Percentiles rank a stretch among this genome's conserved stretches.
phyloP scores from a whole-genome alignment of 2,888 invertebrate genomes.

The Tachina grossa region DNA sequence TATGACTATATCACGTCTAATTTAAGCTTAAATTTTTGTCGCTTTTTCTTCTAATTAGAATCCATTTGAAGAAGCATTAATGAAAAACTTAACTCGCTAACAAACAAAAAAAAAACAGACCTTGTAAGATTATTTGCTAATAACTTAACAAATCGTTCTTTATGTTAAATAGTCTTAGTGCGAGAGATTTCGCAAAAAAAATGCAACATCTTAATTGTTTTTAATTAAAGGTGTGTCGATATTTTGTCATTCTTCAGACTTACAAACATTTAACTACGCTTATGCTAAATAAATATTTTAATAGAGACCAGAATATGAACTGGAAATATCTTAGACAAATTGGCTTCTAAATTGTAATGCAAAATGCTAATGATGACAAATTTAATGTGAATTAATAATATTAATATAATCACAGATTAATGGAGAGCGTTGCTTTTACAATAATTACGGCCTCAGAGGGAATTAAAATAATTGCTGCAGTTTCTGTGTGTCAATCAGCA shows the following conservation, averaged over 20 bases:
- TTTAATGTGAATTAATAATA: not conserved
- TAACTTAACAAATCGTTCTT: constrained; percentile 5
- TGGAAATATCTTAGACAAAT: not conserved
- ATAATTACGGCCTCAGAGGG: too few relatives aligned
- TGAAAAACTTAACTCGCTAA: not conserved
- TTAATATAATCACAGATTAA: not conserved
- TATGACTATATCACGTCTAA: too few relatives aligned
- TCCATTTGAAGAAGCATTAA: not conserved
- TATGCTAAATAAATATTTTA: not conserved
- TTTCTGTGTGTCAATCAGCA: too few relatives aligned
- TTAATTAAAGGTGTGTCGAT: constrained; percentile 29
- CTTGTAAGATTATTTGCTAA: not conserved
- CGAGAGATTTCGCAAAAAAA: not conserved
- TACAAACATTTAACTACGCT: not conserved
- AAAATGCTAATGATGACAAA: not conserved
- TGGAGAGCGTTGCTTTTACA: too few relatives aligned
- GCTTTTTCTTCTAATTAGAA: constrained; percentile 8
- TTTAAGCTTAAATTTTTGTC: constrained; percentile 8
- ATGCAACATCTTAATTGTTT: constrained; percentile 24
- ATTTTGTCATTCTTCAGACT: not conserved
- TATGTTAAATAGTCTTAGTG: constrained; percentile 4
- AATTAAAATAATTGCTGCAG: too few relatives aligned
- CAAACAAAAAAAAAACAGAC: not conserved
- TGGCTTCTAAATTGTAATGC: not conserved
- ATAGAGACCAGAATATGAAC: not conserved